Conservation (phyloP, 1,140 invertebrate species). For the Sycophila sp. region DNA sequence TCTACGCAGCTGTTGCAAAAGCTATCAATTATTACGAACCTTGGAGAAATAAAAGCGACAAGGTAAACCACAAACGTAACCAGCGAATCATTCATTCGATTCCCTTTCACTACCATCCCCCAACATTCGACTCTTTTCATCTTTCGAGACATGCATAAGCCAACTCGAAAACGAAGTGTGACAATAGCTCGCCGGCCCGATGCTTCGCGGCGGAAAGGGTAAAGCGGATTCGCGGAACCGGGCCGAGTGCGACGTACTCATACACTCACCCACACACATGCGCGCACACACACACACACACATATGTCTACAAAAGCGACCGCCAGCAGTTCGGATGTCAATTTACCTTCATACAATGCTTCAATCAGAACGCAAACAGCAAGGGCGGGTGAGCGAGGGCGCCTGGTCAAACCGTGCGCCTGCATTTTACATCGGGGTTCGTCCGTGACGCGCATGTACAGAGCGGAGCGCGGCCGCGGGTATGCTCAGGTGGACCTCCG, state of each 20-base stretch:
- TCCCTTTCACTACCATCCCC: no score
- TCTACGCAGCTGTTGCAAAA: no score
- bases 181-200: not conserved
- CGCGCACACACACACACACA: no score
- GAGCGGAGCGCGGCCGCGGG: conserved; percentile 18
- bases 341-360: conserved; percentile 59
- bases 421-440: conserved; percentile 54
- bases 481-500: no score
- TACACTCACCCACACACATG: conserved; percentile 5
- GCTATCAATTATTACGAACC: no score
- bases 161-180: not conserved
- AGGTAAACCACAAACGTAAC: no score
- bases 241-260: not conserved
- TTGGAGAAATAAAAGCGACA: no score
- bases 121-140: no score
- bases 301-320: conserved; percentile 49
- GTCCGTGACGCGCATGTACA: conserved; percentile 24
- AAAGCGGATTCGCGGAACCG: conserved; percentile 24
- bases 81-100: no score
- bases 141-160: no score
- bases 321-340: conserved; percentile 54
- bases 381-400: no score
- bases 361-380: conserved; percentile 62
- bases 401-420: conserved; percentile 29
- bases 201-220: not conserved